phyloP scores from a whole-genome alignment of 2,888 invertebrate genomes.

The Caradrina clavipalpis region DNA sequence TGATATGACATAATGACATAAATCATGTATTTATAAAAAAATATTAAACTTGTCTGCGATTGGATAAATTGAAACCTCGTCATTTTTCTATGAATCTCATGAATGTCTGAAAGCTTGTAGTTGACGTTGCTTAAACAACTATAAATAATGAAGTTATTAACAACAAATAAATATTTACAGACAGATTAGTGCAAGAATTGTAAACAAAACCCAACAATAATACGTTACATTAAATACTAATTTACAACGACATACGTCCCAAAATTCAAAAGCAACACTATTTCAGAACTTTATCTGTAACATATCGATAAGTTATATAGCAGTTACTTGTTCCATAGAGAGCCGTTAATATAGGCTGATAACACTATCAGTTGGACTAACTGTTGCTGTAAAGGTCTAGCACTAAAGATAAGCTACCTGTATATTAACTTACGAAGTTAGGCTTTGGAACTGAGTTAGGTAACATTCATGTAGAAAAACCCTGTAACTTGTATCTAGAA shows the following conservation, averaged over 20 bases:
- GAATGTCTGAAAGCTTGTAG: too few species aligned
- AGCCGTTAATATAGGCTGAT: slow-evolving; percentile 51
- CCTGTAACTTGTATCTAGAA: neutral
- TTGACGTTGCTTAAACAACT: too few species aligned
- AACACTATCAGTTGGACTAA: slow-evolving; percentile 48
- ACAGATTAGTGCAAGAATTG: neutral
- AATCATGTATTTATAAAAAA: neutral
- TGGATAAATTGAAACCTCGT: neutral
- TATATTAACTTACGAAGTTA: slow-evolving; percentile 53
- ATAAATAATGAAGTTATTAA: neutral
- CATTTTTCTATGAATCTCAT: too few species aligned
- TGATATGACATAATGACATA: neutral
- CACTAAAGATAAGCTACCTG: slow-evolving; percentile 62
- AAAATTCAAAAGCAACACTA: slow-evolving; percentile 25
- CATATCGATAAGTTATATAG: slow-evolving; percentile 37
- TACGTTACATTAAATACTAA: neutral
- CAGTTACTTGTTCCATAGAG: slow-evolving; percentile 39
- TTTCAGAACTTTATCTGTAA: slow-evolving; percentile 28
- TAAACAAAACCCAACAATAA: slow-evolving; percentile 2
- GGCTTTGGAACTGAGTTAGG: slow-evolving; percentile 30
- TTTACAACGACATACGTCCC: neutral
- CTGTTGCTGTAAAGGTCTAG: slow-evolving; percentile 47
- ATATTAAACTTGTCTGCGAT: neutral
- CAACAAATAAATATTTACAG: neutral
- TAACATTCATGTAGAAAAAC: slow-evolving; percentile 35